phyloP scores from a whole-genome alignment of 35 echinoderm and acorn worm species.

The Apostichopus californicus region DNA sequence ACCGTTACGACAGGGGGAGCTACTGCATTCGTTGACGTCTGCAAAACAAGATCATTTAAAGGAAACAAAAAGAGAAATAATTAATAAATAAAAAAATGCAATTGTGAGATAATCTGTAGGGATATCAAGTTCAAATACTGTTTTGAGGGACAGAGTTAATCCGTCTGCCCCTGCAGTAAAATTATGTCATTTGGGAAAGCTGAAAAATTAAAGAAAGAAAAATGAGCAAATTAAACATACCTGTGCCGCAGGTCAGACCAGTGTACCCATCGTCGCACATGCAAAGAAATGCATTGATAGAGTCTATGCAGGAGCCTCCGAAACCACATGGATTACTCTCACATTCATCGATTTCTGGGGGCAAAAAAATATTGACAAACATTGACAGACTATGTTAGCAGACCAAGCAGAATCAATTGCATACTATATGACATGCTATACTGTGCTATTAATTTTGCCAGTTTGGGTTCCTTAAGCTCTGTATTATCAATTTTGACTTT shows the following conservation, averaged over 20 bases:
- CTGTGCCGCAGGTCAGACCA: slow-evolving; percentile 64
- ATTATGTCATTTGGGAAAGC: too few relatives aligned
- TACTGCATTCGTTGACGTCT: slow-evolving; percentile 60
- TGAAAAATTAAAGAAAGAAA: neutral
- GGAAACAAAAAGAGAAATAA: neutral
- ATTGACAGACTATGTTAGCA: too few relatives aligned
- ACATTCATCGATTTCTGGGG: slow-evolving; percentile 69
- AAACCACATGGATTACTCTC: slow-evolving; percentile 59
- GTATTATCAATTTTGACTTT: neutral
- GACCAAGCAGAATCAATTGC: too few relatives aligned
- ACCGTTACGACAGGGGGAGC: slow-evolving; percentile 69
- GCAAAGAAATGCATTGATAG: slow-evolving; percentile 51
- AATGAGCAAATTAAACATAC: neutral
- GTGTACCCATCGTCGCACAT: slow-evolving; percentile 60
- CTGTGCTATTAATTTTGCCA: too few relatives aligned
- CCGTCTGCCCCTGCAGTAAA: too few relatives aligned
- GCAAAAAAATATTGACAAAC: neutral
- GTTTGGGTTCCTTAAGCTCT: too few relatives aligned
- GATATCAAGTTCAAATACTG: too few relatives aligned
- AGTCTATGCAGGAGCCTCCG: slow-evolving; percentile 61
- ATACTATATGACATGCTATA: too few relatives aligned
- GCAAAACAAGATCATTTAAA: neutral
- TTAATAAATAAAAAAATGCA: neutral
- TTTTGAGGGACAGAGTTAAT: too few relatives aligned
- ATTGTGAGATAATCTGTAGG: neutral